Conservation (phyloP, 2,888 invertebrate species). For the Phorcus lineatus region DNA sequence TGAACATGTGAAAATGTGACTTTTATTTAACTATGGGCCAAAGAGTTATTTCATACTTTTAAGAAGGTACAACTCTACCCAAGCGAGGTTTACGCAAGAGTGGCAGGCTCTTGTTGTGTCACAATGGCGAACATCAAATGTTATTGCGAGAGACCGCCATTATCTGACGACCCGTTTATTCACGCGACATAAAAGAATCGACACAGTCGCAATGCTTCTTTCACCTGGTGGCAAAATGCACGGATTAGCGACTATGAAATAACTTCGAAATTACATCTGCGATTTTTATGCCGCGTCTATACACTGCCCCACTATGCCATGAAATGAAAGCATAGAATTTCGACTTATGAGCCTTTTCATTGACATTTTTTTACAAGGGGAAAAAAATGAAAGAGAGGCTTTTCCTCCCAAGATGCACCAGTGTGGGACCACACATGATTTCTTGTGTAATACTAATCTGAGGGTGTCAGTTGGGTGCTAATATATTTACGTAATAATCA, state of each 20-base stretch:
- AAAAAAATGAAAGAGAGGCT: not conserved
- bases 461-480: no score
- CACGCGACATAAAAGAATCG: not conserved
- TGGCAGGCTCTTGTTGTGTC: not conserved
- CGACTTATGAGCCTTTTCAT: no score
- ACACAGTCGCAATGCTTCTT: not conserved
- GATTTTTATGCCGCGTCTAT: not conserved
- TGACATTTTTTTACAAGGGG: not conserved
- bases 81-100: not conserved
- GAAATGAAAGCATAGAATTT: no score
- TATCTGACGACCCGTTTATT: not conserved
- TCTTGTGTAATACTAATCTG: no score
- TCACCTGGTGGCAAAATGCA: not conserved
- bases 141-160: slow-evolving; percentile 2
- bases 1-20: no score
- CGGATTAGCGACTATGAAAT: slow-evolving; percentile 14
- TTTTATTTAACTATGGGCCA: no score
- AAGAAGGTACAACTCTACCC: slow-evolving; percentile 3
- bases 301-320: not conserved
- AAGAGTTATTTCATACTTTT: not conserved
- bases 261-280: not conserved
- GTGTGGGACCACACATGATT: not conserved
- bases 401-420: not conserved
- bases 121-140: not conserved
- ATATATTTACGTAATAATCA: no score